Percentiles rank a stretch among this genome's conserved stretches.
Conservation (phyloP, 2,888 invertebrate species). For the Yponomeuta sedellus region DNA sequence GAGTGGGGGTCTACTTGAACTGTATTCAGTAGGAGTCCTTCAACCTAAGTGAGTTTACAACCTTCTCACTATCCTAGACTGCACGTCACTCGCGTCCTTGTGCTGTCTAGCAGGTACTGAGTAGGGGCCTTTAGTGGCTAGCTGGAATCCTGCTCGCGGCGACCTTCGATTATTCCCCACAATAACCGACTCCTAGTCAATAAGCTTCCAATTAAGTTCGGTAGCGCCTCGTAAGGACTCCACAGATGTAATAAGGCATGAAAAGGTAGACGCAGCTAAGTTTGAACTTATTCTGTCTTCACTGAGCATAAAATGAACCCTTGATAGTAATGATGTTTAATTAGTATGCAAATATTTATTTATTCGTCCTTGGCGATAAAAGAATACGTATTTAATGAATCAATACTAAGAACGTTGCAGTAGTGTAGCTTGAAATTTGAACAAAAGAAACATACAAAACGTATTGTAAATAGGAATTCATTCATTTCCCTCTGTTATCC, state of each 20-base stretch:
- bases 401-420: too few species aligned
- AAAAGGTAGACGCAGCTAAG: too few species aligned
- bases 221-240: constrained; percentile 62
- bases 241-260: constrained; percentile 11
- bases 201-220: constrained; percentile 70
- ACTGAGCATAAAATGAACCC: too few species aligned
- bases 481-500: too few species aligned
- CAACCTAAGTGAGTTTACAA: constrained; percentile 16
- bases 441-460: too few species aligned
- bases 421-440: too few species aligned
- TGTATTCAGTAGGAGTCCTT: background rate
- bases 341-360: too few species aligned
- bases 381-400: too few species aligned
- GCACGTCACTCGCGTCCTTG: background rate
- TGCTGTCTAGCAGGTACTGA: background rate
- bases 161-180: constrained; percentile 55
- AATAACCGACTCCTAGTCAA: constrained; percentile 53
- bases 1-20: constrained; percentile 5
- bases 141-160: constrained; percentile 26
- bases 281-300: too few species aligned
- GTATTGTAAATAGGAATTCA: too few species aligned
- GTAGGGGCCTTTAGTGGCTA: constrained; percentile 18
- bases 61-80: background rate
- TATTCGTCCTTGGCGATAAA: too few species aligned
- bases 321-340: too few species aligned